Evolutionary conservation across 2,113 vertebrate species (phyloP).

Genomic region (Corythaeola cristata): DNA sequence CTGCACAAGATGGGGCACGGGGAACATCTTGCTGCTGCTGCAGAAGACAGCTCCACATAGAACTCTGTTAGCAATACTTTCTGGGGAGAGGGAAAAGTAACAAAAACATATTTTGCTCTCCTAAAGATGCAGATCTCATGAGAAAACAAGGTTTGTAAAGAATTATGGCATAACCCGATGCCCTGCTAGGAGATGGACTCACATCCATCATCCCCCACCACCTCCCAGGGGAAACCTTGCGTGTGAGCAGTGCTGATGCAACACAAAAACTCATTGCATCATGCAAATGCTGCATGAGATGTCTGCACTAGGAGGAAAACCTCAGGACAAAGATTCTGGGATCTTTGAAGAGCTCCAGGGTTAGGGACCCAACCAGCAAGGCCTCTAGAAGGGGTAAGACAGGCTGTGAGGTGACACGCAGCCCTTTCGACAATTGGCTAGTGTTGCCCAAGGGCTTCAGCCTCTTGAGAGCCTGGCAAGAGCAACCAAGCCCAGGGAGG

Average conservation of each 20-base stretch:
- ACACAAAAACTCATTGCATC: conserved; percentile 15
- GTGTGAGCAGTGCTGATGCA: background rate
- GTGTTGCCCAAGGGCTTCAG: background rate
- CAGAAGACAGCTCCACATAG: background rate
- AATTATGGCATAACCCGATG: background rate
- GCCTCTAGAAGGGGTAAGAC: background rate
- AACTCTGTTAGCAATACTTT: background rate
- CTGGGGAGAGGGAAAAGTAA: background rate
- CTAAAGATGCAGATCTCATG: background rate
- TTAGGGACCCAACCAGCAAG: background rate
- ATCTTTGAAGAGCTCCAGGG: background rate
- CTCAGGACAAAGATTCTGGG: background rate
- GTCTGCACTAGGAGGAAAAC: background rate
- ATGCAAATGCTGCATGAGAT: background rate
- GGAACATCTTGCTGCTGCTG: background rate
- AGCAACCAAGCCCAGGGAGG: background rate
- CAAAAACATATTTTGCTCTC: background rate
- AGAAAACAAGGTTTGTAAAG: background rate
- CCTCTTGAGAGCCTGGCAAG: background rate
- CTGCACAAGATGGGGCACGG: background rate
- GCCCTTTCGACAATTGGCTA: background rate
- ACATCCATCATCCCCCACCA: background rate
- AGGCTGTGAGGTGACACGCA: background rate
- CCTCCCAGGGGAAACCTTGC: background rate
- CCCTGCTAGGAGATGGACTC: background rate